A percentile compares a stretch with the other conserved stretches of the same genome.
Evolutionary conservation across 2,113 vertebrate genomes (phyloP).

Genomic region (Dipodomys spectabilis): DNA sequence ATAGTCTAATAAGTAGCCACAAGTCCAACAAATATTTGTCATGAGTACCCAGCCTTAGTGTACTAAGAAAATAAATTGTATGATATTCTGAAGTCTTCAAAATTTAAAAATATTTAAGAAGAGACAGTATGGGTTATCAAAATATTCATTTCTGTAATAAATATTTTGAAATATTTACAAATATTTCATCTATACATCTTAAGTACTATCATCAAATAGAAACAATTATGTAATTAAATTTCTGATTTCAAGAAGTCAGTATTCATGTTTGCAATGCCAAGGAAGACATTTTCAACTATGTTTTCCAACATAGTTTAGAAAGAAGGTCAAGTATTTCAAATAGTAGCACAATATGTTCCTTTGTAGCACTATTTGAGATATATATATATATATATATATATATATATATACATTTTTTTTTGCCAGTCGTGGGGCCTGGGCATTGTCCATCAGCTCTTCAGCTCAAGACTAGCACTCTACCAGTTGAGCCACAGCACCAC

Average conservation of each 20-base stretch:
- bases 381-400: too few species aligned
- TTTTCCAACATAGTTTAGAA: conserved; percentile 65
- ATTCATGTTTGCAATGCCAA: conserved; percentile 61
- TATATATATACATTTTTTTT: too few species aligned
- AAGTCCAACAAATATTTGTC: background rate
- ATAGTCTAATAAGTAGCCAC: background rate
- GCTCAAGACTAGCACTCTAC: too few species aligned
- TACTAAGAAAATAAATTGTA: background rate
- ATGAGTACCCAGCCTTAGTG: background rate
- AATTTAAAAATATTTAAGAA: background rate
- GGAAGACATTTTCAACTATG: conserved; percentile 43
- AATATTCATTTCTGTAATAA: background rate
- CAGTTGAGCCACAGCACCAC: too few species aligned
- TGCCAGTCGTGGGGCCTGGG: too few species aligned
- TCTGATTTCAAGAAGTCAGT: conserved; percentile 60
- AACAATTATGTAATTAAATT: background rate
- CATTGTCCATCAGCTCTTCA: too few species aligned
- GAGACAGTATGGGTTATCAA: background rate
- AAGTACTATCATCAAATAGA: background rate
- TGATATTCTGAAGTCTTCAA: background rate
- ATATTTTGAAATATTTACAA: too few species aligned
- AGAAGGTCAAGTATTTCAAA: conserved; percentile 60
- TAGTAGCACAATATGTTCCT: conserved; percentile 56
- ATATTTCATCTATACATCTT: background rate
- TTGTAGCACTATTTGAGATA: background rate